These are phyloP conservation scores for Drosophila fulvimacula DNA, from an alignment of 2,888 invertebrate species.

Conservation along the genomic window DNA sequence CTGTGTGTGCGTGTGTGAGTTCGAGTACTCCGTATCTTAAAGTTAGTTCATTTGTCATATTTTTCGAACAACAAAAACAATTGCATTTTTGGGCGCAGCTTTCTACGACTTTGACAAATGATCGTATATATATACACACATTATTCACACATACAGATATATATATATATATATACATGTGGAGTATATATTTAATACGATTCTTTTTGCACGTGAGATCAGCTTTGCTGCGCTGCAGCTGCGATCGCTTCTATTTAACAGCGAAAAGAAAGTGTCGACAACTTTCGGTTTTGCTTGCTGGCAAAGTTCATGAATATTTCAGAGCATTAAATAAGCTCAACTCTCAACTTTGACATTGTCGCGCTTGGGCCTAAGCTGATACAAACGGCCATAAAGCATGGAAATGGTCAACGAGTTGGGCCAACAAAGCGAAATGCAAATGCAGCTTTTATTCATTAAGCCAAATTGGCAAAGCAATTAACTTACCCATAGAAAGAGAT, in stretches of 20 bases:
- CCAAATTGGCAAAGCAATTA: slow-evolving; percentile 70
- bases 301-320: slow-evolving; percentile 63
- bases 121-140: slow-evolving; percentile 23
- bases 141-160: neutral
- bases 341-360: slow-evolving; percentile 61
- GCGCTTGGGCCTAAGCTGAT: slow-evolving; percentile 37
- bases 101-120: slow-evolving; percentile 54
- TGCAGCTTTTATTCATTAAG: slow-evolving; percentile 65
- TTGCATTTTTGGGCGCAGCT: slow-evolving; percentile 60
- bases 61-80: slow-evolving; percentile 36
- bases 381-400: slow-evolving; percentile 59
- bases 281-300: slow-evolving; percentile 45
- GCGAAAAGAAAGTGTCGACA: slow-evolving; percentile 59
- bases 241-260: slow-evolving; percentile 42
- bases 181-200: slow-evolving; percentile 12
- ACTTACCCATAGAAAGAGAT: slow-evolving; percentile 29
- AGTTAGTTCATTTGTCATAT: slow-evolving; percentile 54
- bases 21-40: slow-evolving; percentile 37
- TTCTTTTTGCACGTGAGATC: slow-evolving; percentile 54
- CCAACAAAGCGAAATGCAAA: slow-evolving; percentile 63
- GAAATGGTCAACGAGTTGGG: slow-evolving; percentile 52
- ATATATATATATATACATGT: neutral
- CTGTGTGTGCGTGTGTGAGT: slow-evolving; percentile 3
- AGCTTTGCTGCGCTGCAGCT: slow-evolving; percentile 33
- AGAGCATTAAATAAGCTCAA: slow-evolving; percentile 60